phyloP scores from a whole-genome alignment of 2,888 invertebrate genomes.

The Dioctria linearis region DNA sequence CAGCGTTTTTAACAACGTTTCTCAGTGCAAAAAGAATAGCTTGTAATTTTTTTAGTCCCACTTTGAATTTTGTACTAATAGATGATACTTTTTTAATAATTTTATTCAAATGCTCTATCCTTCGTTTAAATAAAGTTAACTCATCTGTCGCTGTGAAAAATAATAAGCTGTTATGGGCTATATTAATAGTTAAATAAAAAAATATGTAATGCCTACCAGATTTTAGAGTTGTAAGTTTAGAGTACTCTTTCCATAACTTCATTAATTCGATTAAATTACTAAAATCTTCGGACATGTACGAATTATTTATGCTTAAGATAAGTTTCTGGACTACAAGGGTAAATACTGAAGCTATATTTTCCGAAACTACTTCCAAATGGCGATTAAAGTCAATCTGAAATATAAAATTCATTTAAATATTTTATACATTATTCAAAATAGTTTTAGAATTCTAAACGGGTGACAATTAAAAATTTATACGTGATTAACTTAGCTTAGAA shows the following conservation, averaged over 20 bases:
- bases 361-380: slow-evolving; percentile 80
- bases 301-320: slow-evolving; percentile 54
- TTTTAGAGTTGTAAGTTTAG: slow-evolving; percentile 60
- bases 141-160: slow-evolving; percentile 65
- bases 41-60: slow-evolving; percentile 7
- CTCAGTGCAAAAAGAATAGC: slow-evolving; percentile 61
- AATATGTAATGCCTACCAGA: slow-evolving; percentile 61
- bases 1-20: slow-evolving; percentile 70
- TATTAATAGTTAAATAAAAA: not conserved
- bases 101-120: slow-evolving; percentile 62
- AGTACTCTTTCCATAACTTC: slow-evolving; percentile 65
- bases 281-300: slow-evolving; percentile 11
- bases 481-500: too few species aligned
- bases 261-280: slow-evolving; percentile 61
- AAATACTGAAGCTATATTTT: slow-evolving; percentile 64
- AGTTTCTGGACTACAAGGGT: slow-evolving; percentile 63
- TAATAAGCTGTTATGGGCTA: not conserved
- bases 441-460: too few species aligned
- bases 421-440: too few species aligned
- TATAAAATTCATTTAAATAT: slow-evolving; percentile 10
- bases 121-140: slow-evolving; percentile 64
- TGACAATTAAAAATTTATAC: too few species aligned
- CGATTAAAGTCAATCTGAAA: slow-evolving; percentile 69
- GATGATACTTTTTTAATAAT: slow-evolving; percentile 60
- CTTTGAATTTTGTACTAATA: not conserved